Evolutionary conservation across 1,140 invertebrate species (phyloP).

Genomic region (Brachionus calyciflorus): DNA sequence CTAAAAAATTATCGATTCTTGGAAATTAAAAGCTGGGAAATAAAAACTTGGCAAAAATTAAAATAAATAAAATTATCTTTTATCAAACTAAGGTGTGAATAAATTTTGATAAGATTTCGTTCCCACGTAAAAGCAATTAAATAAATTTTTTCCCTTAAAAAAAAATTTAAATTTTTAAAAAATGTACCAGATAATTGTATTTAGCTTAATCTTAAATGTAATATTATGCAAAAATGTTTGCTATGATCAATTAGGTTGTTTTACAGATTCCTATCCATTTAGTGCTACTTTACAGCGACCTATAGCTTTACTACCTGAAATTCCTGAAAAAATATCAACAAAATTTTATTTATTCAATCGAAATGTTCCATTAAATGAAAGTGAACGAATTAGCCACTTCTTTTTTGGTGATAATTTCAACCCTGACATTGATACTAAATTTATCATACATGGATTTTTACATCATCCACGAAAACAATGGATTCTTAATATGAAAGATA

Average conservation of each 20-base stretch:
- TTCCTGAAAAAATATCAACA: conserved; percentile 77
- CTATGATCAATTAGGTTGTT: conserved; percentile 87
- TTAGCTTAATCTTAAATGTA: neutral
- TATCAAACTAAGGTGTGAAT: too few relatives aligned
- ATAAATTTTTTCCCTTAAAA: too few relatives aligned
- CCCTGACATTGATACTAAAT: neutral
- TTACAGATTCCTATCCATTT: conserved; percentile 83
- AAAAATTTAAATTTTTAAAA: too few relatives aligned
- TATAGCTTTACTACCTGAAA: conserved; percentile 77
- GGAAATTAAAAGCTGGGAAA: too few relatives aligned
- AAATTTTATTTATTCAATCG: conserved; percentile 63
- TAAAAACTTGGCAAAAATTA: too few relatives aligned
- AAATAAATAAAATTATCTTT: too few relatives aligned
- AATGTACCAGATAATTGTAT: neutral
- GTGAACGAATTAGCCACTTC: conserved; percentile 54
- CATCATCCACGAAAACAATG: conserved; percentile 80
- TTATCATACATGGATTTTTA: conserved; percentile 77
- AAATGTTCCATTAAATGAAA: conserved; percentile 52
- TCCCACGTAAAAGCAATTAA: too few relatives aligned
- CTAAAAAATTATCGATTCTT: too few relatives aligned
- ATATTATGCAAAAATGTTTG: conserved; percentile 65
- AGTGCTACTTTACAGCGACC: conserved; percentile 66
- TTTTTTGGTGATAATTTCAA: conserved; percentile 55
- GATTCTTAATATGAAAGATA: conserved; percentile 64
- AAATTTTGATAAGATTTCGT: too few relatives aligned